A percentile compares a stretch with the other conserved stretches of the same genome.
These are phyloP conservation scores for Zoroaster sp. DNA, from an alignment of 53 echinoderm and acorn worm genomes.

Conservation along the genomic window DNA sequence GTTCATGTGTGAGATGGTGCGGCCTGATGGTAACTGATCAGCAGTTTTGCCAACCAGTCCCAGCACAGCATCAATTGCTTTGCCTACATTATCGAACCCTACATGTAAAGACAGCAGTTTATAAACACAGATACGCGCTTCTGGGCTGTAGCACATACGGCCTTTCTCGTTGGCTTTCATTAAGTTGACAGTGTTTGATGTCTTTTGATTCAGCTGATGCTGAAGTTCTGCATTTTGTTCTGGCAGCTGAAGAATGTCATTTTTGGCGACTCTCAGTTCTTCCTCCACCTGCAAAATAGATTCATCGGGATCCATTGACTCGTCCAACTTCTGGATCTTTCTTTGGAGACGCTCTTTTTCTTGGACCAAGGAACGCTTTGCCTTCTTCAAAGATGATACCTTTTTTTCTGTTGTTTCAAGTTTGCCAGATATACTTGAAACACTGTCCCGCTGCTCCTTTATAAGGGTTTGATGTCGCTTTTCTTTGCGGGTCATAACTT, in stretches of 20 bases:
- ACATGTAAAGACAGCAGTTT: constrained; percentile 1
- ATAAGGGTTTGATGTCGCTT: not conserved
- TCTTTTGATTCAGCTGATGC: not conserved
- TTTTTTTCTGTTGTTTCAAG: not conserved
- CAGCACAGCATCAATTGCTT: not conserved
- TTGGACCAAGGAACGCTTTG: not conserved
- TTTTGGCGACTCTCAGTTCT: not conserved
- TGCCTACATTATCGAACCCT: constrained; percentile 4
- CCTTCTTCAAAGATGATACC: not conserved
- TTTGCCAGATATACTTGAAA: not conserved
- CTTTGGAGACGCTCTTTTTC: not conserved
- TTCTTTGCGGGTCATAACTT: not conserved
- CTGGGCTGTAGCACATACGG: not conserved
- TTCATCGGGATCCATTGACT: not conserved
- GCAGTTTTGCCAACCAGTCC: not conserved
- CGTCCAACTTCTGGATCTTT: not conserved
- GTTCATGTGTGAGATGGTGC: not conserved
- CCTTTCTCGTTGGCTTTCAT: not conserved
- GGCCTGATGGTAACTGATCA: constrained; percentile 11
- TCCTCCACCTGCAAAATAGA: not conserved
- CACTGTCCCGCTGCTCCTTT: not conserved
- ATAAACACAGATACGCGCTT: constrained; percentile 1
- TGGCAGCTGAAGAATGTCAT: constrained; percentile 5
- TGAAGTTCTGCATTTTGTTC: not conserved
- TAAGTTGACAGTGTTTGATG: not conserved